Conservation (phyloP, 35 echinoderm and acorn worm genomes). For the Amphiura filiformis region DNA sequence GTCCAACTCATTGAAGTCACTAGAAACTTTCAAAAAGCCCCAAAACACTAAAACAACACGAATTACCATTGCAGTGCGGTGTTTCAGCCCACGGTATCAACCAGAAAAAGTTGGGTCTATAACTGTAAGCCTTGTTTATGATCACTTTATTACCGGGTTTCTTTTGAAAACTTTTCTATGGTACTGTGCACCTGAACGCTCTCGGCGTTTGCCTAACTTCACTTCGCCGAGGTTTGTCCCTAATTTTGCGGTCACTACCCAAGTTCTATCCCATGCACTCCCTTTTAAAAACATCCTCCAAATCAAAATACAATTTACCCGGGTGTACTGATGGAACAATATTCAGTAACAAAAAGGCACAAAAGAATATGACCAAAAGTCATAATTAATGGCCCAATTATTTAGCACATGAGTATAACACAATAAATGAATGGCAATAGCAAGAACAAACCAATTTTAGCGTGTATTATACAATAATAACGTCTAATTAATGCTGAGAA, state of each 20-base stretch:
- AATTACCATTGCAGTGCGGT: no score
- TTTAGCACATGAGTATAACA: background rate
- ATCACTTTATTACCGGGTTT: no score
- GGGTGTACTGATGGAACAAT: background rate
- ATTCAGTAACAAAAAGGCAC: background rate
- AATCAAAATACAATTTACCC: background rate
- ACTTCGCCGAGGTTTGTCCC: background rate
- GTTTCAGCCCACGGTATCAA: no score
- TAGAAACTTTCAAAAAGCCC: no score
- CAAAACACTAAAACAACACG: no score
- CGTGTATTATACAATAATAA: no score
- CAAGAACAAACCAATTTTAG: no score
- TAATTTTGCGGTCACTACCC: slow-evolving; percentile 3
- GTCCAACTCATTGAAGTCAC: no score
- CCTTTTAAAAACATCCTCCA: background rate
- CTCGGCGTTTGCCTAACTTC: background rate
- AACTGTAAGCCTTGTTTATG: no score
- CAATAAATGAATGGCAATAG: background rate
- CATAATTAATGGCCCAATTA: background rate
- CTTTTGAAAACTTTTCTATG: no score
- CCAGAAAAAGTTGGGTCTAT: no score
- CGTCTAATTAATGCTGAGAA: no score
- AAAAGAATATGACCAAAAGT: background rate
- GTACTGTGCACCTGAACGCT: background rate
- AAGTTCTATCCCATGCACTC: background rate